phyloP scores from a whole-genome alignment of 2,888 invertebrate species.

The Tipula vernalis region DNA sequence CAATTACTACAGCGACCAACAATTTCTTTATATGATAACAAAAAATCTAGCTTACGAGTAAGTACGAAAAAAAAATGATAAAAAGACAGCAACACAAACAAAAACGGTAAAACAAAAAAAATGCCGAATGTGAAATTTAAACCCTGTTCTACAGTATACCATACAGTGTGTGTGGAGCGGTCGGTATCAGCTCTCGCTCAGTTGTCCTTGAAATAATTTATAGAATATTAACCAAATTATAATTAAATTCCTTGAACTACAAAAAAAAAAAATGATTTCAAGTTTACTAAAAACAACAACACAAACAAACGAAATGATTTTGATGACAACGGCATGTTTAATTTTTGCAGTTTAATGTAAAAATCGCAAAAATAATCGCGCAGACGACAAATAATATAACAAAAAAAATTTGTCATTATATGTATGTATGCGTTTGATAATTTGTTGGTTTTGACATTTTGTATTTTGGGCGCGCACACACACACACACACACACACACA shows the following conservation, averaged over 20 bases:
- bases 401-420: neutral
- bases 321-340: neutral
- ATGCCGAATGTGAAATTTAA: neutral
- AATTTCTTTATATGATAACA: neutral
- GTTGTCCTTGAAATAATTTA: neutral
- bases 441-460: neutral
- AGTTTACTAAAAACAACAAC: neutral
- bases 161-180: neutral
- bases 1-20: neutral
- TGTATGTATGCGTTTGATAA: neutral
- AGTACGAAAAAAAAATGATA: neutral
- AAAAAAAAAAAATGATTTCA: neutral
- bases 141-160: neutral
- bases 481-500: too few species aligned
- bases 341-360: neutral
- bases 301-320: neutral
- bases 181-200: neutral
- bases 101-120: neutral
- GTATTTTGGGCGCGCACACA: neutral
- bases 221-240: neutral
- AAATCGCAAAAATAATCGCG: neutral
- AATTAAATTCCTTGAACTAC: neutral
- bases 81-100: neutral
- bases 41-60: neutral
- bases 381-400: neutral